phyloP scores from a whole-genome alignment of 1,140 invertebrate species.

The Psix sp. region DNA sequence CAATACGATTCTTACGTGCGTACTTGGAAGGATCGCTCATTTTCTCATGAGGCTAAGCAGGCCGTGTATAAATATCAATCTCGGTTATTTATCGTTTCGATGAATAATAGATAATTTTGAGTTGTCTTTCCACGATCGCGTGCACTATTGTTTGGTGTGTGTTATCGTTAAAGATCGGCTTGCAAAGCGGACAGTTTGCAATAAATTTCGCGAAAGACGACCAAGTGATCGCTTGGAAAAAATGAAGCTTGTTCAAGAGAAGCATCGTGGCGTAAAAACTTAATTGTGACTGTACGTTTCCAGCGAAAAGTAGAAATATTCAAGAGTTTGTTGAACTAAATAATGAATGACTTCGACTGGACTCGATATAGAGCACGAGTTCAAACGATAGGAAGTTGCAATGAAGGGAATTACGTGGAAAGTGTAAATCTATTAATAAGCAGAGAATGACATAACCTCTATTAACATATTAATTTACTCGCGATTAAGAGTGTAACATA shows the following conservation, averaged over 20 bases:
- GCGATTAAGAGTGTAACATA: constrained; percentile 35
- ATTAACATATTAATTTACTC: constrained; percentile 50
- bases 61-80: constrained; percentile 26
- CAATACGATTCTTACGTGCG: constrained; percentile 42
- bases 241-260: neutral
- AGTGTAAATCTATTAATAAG: constrained; percentile 16
- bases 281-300: too few relatives aligned
- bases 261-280: too few relatives aligned
- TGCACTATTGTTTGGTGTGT: constrained; percentile 31
- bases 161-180: constrained; percentile 10
- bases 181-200: constrained; percentile 13
- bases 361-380: too few relatives aligned
- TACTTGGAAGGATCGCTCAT: constrained; percentile 19
- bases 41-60: constrained; percentile 37
- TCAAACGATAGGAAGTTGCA: too few relatives aligned
- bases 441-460: constrained; percentile 21
- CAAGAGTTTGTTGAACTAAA: too few relatives aligned
- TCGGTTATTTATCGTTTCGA: constrained; percentile 44
- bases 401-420: too few relatives aligned
- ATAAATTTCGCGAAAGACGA: neutral
- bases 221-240: too few relatives aligned
- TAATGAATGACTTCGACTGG: too few relatives aligned
- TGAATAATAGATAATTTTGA: constrained; percentile 51
- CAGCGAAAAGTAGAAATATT: too few relatives aligned
- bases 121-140: constrained; percentile 35